A percentile compares a stretch with the other conserved stretches of the same genome.
Evolutionary conservation across 2,888 invertebrate genomes (phyloP).

Genomic region (Phragmatobia fuliginosa): DNA sequence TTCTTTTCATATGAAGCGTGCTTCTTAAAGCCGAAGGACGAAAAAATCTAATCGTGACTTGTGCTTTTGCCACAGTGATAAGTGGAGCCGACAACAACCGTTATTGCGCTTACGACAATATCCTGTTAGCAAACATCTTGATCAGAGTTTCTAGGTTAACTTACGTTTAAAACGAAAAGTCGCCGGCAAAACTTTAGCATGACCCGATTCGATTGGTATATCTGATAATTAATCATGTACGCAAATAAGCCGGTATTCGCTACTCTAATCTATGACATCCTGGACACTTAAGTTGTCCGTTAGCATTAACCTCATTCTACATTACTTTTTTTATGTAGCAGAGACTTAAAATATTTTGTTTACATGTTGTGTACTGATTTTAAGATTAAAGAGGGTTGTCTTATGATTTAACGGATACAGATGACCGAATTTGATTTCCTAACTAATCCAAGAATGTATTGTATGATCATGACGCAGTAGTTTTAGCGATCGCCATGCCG

Average conservation of each 20-base stretch:
- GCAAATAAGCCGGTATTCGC: slow-evolving; percentile 26
- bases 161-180: slow-evolving; percentile 47
- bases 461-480: no score
- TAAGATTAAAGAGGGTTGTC: background rate
- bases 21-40: slow-evolving; percentile 28
- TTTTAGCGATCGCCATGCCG: no score
- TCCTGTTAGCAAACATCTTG: slow-evolving; percentile 54
- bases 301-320: slow-evolving; percentile 14
- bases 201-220: slow-evolving; percentile 31
- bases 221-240: slow-evolving; percentile 31
- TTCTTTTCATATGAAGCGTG: background rate
- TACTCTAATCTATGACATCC: slow-evolving; percentile 27
- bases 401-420: background rate
- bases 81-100: slow-evolving; percentile 40
- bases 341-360: background rate
- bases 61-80: slow-evolving; percentile 32
- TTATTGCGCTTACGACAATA: slow-evolving; percentile 50
- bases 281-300: slow-evolving; percentile 14
- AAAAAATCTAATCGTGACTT: slow-evolving; percentile 25
- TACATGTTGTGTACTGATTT: background rate
- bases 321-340: slow-evolving; percentile 1
- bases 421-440: background rate
- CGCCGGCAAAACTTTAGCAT: slow-evolving; percentile 28
- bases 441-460: background rate
- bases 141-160: slow-evolving; percentile 53